These are phyloP conservation scores for Oryzias curvinotus DNA, from an alignment of 2,113 vertebrate genomes.

Conservation along the genomic window DNA sequence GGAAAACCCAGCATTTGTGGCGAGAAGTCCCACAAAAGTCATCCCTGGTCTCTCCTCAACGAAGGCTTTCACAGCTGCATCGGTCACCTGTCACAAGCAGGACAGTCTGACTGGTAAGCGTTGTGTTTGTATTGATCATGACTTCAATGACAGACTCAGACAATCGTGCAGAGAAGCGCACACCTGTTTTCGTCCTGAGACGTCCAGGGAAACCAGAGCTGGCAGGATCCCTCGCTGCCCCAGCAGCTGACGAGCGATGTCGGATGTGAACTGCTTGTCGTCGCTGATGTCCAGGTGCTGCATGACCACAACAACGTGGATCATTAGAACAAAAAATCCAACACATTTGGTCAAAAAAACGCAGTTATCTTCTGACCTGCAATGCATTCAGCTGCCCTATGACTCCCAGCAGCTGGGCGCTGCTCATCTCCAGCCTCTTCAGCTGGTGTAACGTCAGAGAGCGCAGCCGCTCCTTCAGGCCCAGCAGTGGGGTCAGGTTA, in stretches of 20 bases:
- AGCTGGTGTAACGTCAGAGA: slow-evolving; percentile 96
- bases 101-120: not conserved
- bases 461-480: slow-evolving; percentile 88
- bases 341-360: not conserved
- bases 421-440: slow-evolving; percentile 98
- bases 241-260: slow-evolving; percentile 93
- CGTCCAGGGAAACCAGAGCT: slow-evolving; percentile 89
- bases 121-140: not conserved
- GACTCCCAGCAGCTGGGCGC: slow-evolving; percentile 90
- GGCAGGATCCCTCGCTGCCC: slow-evolving; percentile 90
- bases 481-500: slow-evolving; percentile 90
- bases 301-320: slow-evolving; percentile 12
- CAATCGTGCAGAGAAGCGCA: not conserved
- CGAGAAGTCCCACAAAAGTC: slow-evolving; percentile 94
- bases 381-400: slow-evolving; percentile 88
- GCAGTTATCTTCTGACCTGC: slow-evolving; percentile 51
- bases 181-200: slow-evolving; percentile 95
- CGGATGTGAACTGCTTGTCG: slow-evolving; percentile 98
- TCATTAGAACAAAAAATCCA: not conserved
- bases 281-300: slow-evolving; percentile 97
- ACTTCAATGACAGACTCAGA: not conserved
- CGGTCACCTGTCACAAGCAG: slow-evolving; percentile 81
- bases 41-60: slow-evolving; percentile 91
- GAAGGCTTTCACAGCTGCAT: slow-evolving; percentile 89
- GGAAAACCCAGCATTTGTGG: slow-evolving; percentile 95